Evolutionary conservation across 2,113 vertebrate genomes (phyloP).

Genomic region (Tychaedon coryphoeus): DNA sequence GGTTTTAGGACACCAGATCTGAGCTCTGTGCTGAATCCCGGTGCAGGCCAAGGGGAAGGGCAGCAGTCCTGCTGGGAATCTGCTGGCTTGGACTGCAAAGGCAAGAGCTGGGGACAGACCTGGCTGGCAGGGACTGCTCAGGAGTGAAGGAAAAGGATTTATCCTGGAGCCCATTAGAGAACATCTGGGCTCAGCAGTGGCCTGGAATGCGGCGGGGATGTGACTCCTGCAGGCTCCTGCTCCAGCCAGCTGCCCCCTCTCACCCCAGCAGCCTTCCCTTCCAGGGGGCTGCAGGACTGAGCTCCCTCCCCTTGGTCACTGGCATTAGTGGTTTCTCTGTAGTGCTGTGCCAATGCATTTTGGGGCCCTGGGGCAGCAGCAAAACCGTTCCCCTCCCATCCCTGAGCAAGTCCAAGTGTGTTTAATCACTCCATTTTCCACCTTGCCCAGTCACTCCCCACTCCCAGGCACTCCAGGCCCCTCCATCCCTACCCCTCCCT

Average conservation of each 20-base stretch:
- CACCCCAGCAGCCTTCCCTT: slow-evolving; percentile 63
- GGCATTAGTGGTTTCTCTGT: slow-evolving; percentile 40
- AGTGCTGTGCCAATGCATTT: not conserved
- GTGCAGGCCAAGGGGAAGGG: not conserved
- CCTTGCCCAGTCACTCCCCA: not conserved
- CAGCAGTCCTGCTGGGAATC: rapidly evolving
- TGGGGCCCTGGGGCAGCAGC: slow-evolving; percentile 36
- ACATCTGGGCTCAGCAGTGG: slow-evolving; percentile 73
- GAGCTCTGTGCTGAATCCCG: not conserved
- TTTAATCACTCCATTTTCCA: not conserved
- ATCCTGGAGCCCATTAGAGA: slow-evolving; percentile 55
- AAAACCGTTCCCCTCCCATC: not conserved
- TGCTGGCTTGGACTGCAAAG: not conserved
- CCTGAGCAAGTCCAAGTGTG: slow-evolving; percentile 24
- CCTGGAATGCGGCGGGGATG: slow-evolving; percentile 70
- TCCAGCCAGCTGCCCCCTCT: slow-evolving; percentile 73
- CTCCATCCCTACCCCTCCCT: not conserved
- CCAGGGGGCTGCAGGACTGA: slow-evolving; percentile 16
- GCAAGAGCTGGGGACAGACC: not conserved
- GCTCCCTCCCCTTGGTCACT: not conserved
- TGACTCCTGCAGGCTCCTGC: slow-evolving; percentile 58
- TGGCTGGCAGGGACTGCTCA: slow-evolving; percentile 27
- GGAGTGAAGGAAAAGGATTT: slow-evolving; percentile 32
- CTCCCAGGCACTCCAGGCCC: not conserved
- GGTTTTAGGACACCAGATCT: not conserved